Percentiles rank a stretch among this genome's conserved stretches.
Conservation (phyloP, 2,113 vertebrate genomes). For the Tyrannus savana region DNA sequence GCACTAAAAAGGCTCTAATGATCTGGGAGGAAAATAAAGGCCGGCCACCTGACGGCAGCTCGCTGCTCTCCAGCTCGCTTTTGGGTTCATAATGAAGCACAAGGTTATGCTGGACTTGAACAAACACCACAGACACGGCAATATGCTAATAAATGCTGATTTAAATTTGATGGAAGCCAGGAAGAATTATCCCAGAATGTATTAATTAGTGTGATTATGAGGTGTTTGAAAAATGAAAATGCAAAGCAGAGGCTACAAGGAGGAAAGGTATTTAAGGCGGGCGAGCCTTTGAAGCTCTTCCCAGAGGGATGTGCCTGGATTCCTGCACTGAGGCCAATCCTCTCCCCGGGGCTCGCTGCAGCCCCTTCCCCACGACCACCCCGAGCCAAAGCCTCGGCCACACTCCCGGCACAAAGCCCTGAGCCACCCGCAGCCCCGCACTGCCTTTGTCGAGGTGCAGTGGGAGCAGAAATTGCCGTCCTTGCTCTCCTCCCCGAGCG, state of each 20-base stretch:
- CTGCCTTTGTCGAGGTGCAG: neutral
- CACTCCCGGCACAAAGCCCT: neutral
- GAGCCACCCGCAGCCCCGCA: accelerated
- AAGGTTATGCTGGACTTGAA: neutral
- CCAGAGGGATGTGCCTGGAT: neutral
- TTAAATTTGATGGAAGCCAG: neutral
- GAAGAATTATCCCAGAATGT: neutral
- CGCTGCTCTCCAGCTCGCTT: neutral
- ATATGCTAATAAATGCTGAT: neutral
- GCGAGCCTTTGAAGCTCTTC: neutral
- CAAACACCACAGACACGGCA: neutral
- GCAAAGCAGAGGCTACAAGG: neutral
- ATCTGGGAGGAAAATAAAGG: neutral
- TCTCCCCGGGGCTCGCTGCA: accelerated
- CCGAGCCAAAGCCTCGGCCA: accelerated
- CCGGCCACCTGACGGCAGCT: neutral
- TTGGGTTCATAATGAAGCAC: neutral
- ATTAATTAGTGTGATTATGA: conserved; percentile 24
- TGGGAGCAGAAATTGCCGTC: accelerated
- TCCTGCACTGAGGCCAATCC: accelerated
- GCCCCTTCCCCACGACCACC: neutral
- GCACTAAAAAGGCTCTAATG: neutral
- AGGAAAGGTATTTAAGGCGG: neutral
- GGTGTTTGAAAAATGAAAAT: neutral
- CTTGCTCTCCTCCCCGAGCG: neutral